Base-by-base conservation (phyloP, 2,797 vertebrate genomes). In the Sebastes miniatus region DNA sequence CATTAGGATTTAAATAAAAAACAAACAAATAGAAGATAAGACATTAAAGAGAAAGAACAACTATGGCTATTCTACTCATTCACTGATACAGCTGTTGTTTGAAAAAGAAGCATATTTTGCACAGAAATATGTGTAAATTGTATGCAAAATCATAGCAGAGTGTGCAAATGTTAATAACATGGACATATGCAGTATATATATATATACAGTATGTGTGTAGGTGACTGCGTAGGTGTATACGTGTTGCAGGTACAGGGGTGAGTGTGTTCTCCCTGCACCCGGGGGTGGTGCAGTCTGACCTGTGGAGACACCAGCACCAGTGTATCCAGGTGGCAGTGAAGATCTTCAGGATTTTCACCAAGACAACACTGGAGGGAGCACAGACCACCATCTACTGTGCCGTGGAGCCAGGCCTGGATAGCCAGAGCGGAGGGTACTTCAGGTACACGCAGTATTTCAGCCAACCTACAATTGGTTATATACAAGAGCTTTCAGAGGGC, bases 361-460 rank as follows among this genome's bases (percentile, higher is more conserved):
- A 96, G 87, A 96, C 95, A 9, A 86, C 96, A 1, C 83, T 93
- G 75, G 91, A 96, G 76, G 96, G 96, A 36, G 96, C 96, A 0
- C 95, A 96, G 88, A 96, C 96, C 67, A 94, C 95, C 79, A 93
- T 96, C 82, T 96, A 92, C 91, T 96, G 96, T 6, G 88, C 95
- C 8, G 93, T 96, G 77, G 95, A 95, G 69, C 93, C 94, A 1
- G 88, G 90, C 43, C 92, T 96, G 83, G 95, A 95, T 58, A 87
- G 78, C n/a, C 90, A 92, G 81, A 96, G 90, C 3, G 96, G 96
- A 62, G 91, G 90, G 0, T 96, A 96, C 88, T 96, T 95, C 92
- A 96, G 95, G 96, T 96, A 91, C 47, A 70, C 12, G 18, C 68
- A 63, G 13, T 32, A 66, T 52, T 84, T 77, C 31, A 80, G 8